Conservation (phyloP, 2,888 invertebrate species). For the Protodeltote pygarga region DNA sequence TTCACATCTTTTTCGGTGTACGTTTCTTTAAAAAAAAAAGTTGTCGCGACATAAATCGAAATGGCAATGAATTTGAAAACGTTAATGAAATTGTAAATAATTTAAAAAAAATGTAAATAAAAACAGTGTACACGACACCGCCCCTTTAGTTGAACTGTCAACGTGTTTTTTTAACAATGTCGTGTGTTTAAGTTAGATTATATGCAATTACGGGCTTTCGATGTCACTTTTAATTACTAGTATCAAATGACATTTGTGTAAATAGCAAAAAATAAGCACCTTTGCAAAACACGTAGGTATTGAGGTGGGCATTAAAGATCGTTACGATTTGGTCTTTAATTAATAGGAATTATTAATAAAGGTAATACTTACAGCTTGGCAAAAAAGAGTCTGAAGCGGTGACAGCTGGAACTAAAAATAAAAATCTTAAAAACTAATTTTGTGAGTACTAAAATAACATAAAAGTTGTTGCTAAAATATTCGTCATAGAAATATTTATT, state of each 20-base stretch:
- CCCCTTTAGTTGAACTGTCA: conserved; percentile 27
- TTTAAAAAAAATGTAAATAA: conserved; percentile 3
- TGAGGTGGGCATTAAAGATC: not conserved
- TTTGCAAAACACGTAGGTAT: conserved; percentile 22
- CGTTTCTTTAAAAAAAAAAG: not conserved
- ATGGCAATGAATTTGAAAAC: conserved; percentile 31
- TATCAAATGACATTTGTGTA: conserved; percentile 47
- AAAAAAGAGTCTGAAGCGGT: too few relatives aligned
- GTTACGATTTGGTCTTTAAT: conserved; percentile 21
- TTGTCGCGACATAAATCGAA: conserved; percentile 4
- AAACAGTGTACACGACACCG: conserved; percentile 1
- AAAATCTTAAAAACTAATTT: too few relatives aligned
- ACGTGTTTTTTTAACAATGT: conserved; percentile 30
- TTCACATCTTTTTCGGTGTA: conserved; percentile 6
- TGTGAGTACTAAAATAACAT: too few relatives aligned
- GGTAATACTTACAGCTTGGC: conserved; percentile 1
- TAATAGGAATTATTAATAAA: conserved; percentile 24
- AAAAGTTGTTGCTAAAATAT: too few relatives aligned
- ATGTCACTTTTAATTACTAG: conserved; percentile 57
- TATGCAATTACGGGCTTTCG: conserved; percentile 55
- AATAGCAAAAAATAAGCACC: conserved; percentile 38
- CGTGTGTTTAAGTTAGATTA: conserved; percentile 50
- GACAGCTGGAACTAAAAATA: too few relatives aligned
- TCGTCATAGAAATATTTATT: too few relatives aligned
- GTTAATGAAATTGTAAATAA: conserved; percentile 17